Evolutionary conservation across 2,888 invertebrate genomes (phyloP).

Genomic region (Tetragonula carbonaria): DNA sequence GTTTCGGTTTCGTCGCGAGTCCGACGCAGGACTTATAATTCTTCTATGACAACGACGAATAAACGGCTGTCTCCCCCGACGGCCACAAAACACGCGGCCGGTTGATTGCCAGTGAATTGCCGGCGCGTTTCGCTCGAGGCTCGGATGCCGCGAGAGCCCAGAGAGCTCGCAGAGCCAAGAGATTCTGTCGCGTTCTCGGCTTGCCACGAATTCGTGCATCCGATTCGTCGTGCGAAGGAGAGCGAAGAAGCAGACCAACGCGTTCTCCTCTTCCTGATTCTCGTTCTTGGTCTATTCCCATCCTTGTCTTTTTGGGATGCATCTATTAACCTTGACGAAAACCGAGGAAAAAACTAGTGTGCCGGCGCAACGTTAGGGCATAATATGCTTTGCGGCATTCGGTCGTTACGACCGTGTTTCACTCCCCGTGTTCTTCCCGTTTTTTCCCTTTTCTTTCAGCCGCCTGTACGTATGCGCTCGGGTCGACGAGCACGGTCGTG

Average conservation of each 20-base stretch:
- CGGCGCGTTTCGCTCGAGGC: conserved; percentile 50
- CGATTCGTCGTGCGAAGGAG: conserved; percentile 2
- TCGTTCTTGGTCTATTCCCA: neutral
- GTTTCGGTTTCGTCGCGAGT: conserved; percentile 52
- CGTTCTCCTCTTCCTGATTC: neutral
- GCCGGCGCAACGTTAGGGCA: neutral
- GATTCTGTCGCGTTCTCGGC: conserved; percentile 46
- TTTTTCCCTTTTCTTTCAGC: conserved; percentile 36
- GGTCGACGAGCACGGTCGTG: conserved; percentile 68
- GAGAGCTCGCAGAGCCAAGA: conserved; percentile 27
- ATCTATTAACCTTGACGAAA: conserved; percentile 48
- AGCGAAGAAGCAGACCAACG: neutral
- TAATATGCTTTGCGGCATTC: neutral
- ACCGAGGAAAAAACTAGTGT: conserved; percentile 13
- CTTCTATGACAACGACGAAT: conserved; percentile 80
- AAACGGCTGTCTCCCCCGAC: conserved; percentile 79
- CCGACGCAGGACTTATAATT: conserved; percentile 74
- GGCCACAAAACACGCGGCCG: conserved; percentile 81
- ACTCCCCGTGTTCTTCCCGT: conserved; percentile 44
- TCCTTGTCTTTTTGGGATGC: neutral
- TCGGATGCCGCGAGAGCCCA: conserved; percentile 34
- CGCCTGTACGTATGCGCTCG: conserved; percentile 41
- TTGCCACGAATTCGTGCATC: conserved; percentile 19
- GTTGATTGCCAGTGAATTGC: conserved; percentile 82
- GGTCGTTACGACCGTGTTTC: conserved; percentile 53